Evolutionary conservation across 2,888 invertebrate species (phyloP), one percentile per base, ranked within the genome.

Genomic region (Lasioglossum marginatum): DNA sequence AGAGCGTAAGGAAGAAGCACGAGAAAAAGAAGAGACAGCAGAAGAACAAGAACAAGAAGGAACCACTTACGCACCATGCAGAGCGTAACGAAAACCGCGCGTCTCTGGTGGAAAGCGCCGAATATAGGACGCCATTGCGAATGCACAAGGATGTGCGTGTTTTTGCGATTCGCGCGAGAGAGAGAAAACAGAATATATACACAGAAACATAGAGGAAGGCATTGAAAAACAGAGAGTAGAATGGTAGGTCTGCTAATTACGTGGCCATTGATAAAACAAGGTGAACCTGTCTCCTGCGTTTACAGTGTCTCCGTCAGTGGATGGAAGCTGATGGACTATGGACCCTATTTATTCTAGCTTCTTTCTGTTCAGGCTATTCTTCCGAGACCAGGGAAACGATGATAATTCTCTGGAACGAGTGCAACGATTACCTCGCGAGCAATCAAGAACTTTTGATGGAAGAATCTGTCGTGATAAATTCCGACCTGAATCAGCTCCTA

Each of bases 51-150:
- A 34, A 34, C 66, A 31, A 16, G 60, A 66, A 66, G 19, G 19
- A 66, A 66, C 66, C 34, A 23, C 66, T 71, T 27, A n/a, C 12
- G 10, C n/a, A 19, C 43, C 27, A 45, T 45, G 27, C 71, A 45
- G 27, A 72, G 71, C 71, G 71, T 72, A 31, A 72, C 71, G 60
- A 72, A 45, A 72, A 72, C 27, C 43, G 4, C 71, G 45, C 45
- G 71, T 27, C 71, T 43, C n/a, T 27, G 31, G 19, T 27, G 45
- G 45, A 72, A 72, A 72, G 45, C 43, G 71, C n/a, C 45, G 43
- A 27, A 72, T 72, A 23, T 43, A 43, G 43, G 43, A 19, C 60
- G 60, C 27, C 2, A 60, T 60, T 60, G 2, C 27, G 16, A 60
- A 60, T 31, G 27, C 60, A 60, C 16, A 16, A 60, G 60, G 60